phyloP scores from a whole-genome alignment of 2,888 invertebrate species.

The Limnephilus auricula region DNA sequence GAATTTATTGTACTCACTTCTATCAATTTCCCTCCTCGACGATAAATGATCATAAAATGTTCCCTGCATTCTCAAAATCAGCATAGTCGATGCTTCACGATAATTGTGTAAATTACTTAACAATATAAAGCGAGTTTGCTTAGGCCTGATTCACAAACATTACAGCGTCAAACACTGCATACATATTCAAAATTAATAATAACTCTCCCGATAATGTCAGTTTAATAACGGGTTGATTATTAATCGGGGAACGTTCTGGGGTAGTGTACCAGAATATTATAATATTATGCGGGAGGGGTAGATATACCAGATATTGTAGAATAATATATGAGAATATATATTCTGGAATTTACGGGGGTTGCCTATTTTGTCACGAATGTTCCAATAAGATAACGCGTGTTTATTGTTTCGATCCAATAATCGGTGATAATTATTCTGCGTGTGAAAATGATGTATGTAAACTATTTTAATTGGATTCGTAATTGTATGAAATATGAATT shows the following conservation, averaged over 20 bases:
- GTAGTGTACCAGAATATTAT: neutral
- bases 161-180: neutral
- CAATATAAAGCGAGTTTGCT: neutral
- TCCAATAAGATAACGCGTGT: conserved; percentile 43
- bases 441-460: conserved; percentile 3
- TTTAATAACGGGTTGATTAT: conserved; percentile 6
- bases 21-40: too few species aligned
- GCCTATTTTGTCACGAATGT: conserved; percentile 33
- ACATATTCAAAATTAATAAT: conserved; percentile 22
- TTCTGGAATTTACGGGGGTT: conserved; percentile 15
- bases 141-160: neutral
- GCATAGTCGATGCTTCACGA: neutral
- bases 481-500: neutral
- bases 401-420: conserved; percentile 38
- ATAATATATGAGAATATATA: neutral
- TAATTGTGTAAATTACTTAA: neutral
- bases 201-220: neutral
- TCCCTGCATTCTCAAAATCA: neutral
- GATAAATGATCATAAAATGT: neutral
- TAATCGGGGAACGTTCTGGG: neutral
- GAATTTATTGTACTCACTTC: too few species aligned
- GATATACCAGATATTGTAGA: neutral
- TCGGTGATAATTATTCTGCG: conserved; percentile 28
- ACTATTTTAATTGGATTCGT: conserved; percentile 15
- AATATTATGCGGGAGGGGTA: neutral